Evolutionary conservation across 2,113 vertebrate genomes (phyloP), one percentile per base, ranked within the genome.

Genomic region (Misgurnus anguillicaudatus): DNA sequence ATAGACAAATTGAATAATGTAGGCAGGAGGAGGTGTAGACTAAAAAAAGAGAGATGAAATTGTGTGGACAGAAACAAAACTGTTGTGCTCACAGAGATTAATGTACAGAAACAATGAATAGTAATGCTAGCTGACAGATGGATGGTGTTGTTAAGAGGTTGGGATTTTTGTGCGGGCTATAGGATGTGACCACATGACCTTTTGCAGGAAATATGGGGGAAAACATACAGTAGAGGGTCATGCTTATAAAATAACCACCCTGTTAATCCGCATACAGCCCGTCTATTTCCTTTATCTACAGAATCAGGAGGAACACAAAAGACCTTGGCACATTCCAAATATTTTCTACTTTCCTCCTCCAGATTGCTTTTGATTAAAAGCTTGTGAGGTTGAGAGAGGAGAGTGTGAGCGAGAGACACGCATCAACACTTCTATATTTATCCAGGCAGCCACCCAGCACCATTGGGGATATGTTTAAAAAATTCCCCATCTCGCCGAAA

Each of bases 311-410:
- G 86, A 84, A 86, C 87, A 88, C 86, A 91, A 91, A 91, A 89
- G 86, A 87, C 87, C 85, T 84, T 87, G 88, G 85, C 88, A 89
- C 85, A 74, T 75, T 68, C 75, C 78, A 80, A 60, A 80, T 67
- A 78, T 75, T 69, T 53, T 70, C 62, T 51, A 75, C 77, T 84
- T 64, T 80, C 87, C 86, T 91, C 88, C 90, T 92, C 91, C 88
- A 91, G 90, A 92, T 91, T 90, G 89, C 88, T 91, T 92, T 91
- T 92, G 91, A 93, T 93, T 93, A 92, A 92, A 91, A 89, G 88
- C 88, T 51, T 86, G 88, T 83, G 86, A 90, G 87, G 89, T 87
- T 89, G 62, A 48, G 42, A 14, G 41, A 63, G 36, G 58, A 39
- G 61, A 7, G 42, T 19, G 67, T 36, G 66, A 53, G 65, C 17